Base-by-base conservation (phyloP, 2,888 invertebrate genomes). In the Lithophane leautieri region DNA sequence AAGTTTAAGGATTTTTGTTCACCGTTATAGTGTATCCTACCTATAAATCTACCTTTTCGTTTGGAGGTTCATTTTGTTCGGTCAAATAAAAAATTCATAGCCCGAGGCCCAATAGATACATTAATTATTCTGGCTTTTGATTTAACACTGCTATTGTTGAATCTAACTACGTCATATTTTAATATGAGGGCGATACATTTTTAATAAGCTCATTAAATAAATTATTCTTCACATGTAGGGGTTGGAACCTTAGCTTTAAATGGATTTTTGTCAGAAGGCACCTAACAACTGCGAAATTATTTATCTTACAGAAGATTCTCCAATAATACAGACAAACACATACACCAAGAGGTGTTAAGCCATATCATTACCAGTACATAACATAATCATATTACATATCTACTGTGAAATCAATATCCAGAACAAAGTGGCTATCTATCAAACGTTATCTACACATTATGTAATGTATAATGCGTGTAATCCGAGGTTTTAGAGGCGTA, bases 51-150 rank as follows among this genome's bases (percentile, higher is more conserved):
- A 56, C 25, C 12, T 56, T 73, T 9, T 25, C 9, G 28, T 50
- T 63, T 14, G 25, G 22, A 56, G 25, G 42, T 34, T 25, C 14
- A 63, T 47, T 19, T 70, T 56, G 47, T 56, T 65, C 25, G 4
- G 44, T 50, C 50, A 14, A 65, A 82, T 78, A 60, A 79, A 82
- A 22, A 47, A 70, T 70, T 79, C 65, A 78, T 65, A 65, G 14
- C 47, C 1, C 0, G 25, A 50, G 34, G 50, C 42, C 19, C 50
- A 42, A 81, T 25, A 74, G 62, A 80, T 63, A 56, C 62, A 81
- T 81, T 34, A 34, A 81, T 56, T 42, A 75, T 34, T 75, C 22
- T 22, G 22, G 42, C 76, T 75, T 74, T 75, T 50, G 54, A 50
- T 56, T 50, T 42, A 73, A 56, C 42, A 22, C 28, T 16, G 77